Evolutionary conservation across 1,140 invertebrate species (phyloP).

Genomic region (Leguminivora glycinivorella): DNA sequence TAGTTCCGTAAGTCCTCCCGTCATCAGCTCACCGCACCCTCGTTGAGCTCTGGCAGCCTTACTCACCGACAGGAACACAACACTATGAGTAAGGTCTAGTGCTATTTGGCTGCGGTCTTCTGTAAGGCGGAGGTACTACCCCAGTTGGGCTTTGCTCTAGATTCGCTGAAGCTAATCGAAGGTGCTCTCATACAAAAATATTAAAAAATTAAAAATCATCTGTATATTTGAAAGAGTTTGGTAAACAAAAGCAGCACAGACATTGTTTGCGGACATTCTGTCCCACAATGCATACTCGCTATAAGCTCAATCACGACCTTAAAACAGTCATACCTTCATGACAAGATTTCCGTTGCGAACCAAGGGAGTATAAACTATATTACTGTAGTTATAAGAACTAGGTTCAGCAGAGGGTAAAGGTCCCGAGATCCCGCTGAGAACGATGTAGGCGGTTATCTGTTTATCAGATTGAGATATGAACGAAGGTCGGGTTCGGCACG

Average conservation of each 20-base stretch:
- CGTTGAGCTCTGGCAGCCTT: too few relatives aligned
- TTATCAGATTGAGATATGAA: slow-evolving; percentile 63
- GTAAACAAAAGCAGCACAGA: neutral
- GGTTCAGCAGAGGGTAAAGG: slow-evolving; percentile 43
- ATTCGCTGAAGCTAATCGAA: too few relatives aligned
- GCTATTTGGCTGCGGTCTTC: too few relatives aligned
- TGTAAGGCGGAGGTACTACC: too few relatives aligned
- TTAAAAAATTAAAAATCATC: too few relatives aligned
- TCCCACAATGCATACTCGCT: slow-evolving; percentile 11
- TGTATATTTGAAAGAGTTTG: neutral
- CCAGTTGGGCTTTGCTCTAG: too few relatives aligned
- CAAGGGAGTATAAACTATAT: slow-evolving; percentile 45
- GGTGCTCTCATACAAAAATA: too few relatives aligned
- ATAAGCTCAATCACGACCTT: slow-evolving; percentile 12
- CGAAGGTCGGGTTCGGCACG: slow-evolving; percentile 67
- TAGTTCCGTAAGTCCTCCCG: too few relatives aligned
- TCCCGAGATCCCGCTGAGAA: slow-evolving; percentile 61
- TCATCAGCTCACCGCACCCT: too few relatives aligned
- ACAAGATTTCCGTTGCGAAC: slow-evolving; percentile 54
- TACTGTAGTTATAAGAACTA: slow-evolving; percentile 35
- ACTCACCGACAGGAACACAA: too few relatives aligned
- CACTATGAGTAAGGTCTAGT: too few relatives aligned
- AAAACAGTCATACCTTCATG: slow-evolving; percentile 45
- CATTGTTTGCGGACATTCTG: neutral
- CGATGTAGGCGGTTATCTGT: slow-evolving; percentile 67